Evolutionary conservation across 2,113 vertebrate genomes (phyloP), one percentile per base, ranked within the genome.

Genomic region (Phaethon lepturus): DNA sequence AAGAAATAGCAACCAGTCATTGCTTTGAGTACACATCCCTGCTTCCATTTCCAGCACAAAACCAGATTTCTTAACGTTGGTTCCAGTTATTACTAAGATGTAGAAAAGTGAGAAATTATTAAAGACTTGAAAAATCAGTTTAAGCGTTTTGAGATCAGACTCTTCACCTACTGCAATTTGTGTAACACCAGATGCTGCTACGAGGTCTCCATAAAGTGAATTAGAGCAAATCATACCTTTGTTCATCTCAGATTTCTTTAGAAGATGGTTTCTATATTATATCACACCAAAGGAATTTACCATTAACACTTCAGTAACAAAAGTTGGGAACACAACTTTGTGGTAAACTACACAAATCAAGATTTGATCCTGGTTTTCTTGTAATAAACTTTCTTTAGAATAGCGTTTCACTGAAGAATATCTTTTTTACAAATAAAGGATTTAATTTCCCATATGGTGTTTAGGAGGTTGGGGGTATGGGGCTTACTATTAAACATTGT

Each of bases 181-280:
- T 72, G 56, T 13, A 95, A 89, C 52, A 56, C 52, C 38, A 81
- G 84, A 84, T 20, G 17, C 31, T 75, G 59, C 69, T 90, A 64
- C 79, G 31, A 88, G 16, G 28, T 52, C 44, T 94, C 88, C 81
- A 42, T 45, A 82, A 86, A 95, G 62, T 49, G 75, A 97, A 95
- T 91, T 85, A 79, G 59, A 94, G 82, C 59, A 91, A 94, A 87
- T 85, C 3, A 64, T 91, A 93, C 56, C 73, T 92, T 86, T 81
- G 75, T 81, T 93, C 92, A 81, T 47, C 63, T 87, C 64, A 75
- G 68, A 91, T 68, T 59, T 40, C 60, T 69, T 84, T 53, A 25
- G 10, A 67, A 90, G 33, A 92, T 60, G 44, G n/a, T 20, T 88
- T 81, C 56, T 89, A 0, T 13, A 64, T 47, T 71, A 19, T 31